These are phyloP conservation scores for Anthonomus grandis DNA, from an alignment of 1,140 invertebrate genomes.

Conservation along the genomic window DNA sequence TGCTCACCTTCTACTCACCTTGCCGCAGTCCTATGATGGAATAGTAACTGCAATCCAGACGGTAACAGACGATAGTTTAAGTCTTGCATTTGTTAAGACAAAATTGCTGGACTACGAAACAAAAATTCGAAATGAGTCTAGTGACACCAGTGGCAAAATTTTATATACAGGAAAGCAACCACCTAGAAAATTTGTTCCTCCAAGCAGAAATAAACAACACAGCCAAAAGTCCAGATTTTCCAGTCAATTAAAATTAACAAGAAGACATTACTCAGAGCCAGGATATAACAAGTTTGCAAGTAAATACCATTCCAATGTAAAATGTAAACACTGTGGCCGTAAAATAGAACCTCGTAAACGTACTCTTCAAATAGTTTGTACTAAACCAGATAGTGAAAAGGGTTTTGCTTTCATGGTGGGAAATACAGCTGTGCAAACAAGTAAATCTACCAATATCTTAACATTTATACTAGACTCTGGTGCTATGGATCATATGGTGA, in stretches of 20 bases:
- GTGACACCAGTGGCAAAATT: not conserved
- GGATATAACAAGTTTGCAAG: not conserved
- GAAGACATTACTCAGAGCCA: not conserved
- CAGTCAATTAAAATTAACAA: not conserved
- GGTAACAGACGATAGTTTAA: constrained; percentile 36
- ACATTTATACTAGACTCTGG: not conserved
- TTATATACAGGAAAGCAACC: not conserved
- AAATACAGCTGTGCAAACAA: not conserved
- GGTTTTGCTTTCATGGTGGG: constrained; percentile 3
- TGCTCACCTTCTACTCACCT: constrained; percentile 43
- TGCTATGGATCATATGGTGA: not conserved
- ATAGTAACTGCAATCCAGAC: constrained; percentile 49
- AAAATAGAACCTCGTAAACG: not conserved
- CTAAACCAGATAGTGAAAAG: not conserved
- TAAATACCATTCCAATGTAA: not conserved
- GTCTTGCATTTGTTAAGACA: constrained; percentile 30
- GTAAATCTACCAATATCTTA: not conserved
- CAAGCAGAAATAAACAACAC: no score
- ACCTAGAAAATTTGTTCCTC: not conserved
- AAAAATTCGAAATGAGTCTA: not conserved
- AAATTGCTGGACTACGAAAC: constrained; percentile 14
- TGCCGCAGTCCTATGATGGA: constrained; percentile 44
- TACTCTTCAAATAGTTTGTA: not conserved
- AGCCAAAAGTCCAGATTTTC: not conserved
- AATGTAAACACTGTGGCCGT: not conserved